A percentile compares a stretch with the other conserved stretches of the same genome.
These are phyloP conservation scores for Heliconius erato DNA, from an alignment of 2,888 invertebrate genomes.

Conservation along the genomic window DNA sequence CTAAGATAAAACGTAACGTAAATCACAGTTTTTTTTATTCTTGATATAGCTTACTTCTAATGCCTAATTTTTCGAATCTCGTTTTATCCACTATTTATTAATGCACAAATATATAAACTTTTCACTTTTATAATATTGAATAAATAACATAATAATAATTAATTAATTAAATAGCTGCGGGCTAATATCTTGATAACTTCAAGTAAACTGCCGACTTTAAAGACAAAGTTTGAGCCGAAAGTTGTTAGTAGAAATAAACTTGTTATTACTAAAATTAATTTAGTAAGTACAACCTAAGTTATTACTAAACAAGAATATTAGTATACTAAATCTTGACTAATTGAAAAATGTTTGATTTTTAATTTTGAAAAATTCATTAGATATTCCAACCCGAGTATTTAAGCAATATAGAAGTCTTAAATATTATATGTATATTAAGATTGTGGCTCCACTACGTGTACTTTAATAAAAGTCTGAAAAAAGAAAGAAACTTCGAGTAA, in stretches of 20 bases:
- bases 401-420: neutral
- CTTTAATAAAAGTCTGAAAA: no score
- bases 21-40: no score
- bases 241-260: slow-evolving; percentile 12
- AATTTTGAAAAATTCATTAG: no score
- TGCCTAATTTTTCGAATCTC: no score
- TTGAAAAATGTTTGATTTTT: neutral
- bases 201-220: slow-evolving; percentile 16
- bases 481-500: no score
- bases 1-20: no score
- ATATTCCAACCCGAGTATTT: no score
- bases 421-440: no score
- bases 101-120: no score
- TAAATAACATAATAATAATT: neutral
- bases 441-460: no score
- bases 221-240: neutral
- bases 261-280: slow-evolving; percentile 14
- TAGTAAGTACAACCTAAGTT: neutral
- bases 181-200: slow-evolving; percentile 24
- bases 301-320: neutral
- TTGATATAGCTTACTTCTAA: no score
- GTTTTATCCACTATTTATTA: no score
- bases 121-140: neutral
- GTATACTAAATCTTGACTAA: neutral
- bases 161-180: slow-evolving; percentile 8